Percentiles rank a stretch among this genome's conserved stretches.
These are phyloP conservation scores for Hafferia zeledoni DNA, from an alignment of 2,797 vertebrate genomes.

Conservation along the genomic window DNA sequence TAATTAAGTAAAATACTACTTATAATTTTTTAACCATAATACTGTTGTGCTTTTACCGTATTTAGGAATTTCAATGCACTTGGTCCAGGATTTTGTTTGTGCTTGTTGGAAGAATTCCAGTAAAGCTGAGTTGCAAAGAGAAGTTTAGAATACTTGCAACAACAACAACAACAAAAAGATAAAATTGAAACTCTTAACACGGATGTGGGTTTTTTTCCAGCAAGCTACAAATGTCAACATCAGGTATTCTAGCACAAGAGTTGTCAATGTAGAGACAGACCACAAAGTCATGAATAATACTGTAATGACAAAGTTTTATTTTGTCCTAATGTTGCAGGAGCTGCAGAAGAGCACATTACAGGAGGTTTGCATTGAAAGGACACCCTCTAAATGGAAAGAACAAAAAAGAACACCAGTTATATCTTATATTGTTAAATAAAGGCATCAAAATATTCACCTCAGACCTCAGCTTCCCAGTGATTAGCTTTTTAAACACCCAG, in stretches of 20 bases:
- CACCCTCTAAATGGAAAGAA: neutral
- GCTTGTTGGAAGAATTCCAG: neutral
- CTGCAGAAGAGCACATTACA: neutral
- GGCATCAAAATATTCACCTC: neutral
- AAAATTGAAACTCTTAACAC: neutral
- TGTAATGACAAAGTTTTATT: neutral
- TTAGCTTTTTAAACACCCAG: neutral
- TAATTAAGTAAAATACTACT: neutral
- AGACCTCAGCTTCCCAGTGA: neutral
- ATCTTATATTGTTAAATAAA: neutral
- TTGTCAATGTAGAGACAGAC: neutral
- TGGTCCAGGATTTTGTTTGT: neutral
- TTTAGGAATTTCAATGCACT: neutral
- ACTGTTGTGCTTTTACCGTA: neutral
- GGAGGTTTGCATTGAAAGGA: neutral
- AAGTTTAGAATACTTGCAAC: neutral
- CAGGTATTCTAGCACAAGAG: neutral
- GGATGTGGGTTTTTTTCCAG: neutral
- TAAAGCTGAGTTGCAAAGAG: neutral
- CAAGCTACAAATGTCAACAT: neutral
- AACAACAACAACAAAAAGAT: neutral
- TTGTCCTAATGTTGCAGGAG: neutral
- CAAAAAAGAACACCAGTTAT: neutral
- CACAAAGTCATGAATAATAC: neutral
- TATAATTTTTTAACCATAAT: neutral